phyloP scores from a whole-genome alignment of 1,140 invertebrate genomes.

The Caenorhabditis remanei region DNA sequence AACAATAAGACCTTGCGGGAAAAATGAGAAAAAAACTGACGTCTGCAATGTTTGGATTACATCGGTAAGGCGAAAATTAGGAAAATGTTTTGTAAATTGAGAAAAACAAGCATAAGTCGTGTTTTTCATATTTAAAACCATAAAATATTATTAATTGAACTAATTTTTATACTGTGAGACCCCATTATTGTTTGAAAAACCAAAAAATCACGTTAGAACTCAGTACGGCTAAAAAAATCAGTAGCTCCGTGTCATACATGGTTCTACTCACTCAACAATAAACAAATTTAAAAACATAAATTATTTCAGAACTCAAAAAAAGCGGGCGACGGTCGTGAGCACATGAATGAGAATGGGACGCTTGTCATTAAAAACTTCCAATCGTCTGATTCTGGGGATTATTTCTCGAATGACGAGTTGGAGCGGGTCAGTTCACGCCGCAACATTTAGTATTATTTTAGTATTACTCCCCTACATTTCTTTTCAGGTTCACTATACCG shows the following conservation, averaged over 20 bases:
- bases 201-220: no score
- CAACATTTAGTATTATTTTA: not conserved
- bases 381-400: constrained; percentile 36
- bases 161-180: no score
- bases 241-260: no score
- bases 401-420: constrained; percentile 56
- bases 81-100: not conserved
- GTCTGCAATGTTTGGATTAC: constrained; percentile 5
- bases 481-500: constrained; percentile 39
- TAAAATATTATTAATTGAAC: no score
- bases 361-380: constrained; percentile 51
- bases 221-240: no score
- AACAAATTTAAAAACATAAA: not conserved
- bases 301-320: constrained; percentile 34
- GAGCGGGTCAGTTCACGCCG: not conserved
- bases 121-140: no score
- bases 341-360: constrained; percentile 38
- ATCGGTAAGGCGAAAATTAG: not conserved
- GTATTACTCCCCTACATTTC: not conserved
- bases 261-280: not conserved
- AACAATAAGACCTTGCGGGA: constrained; percentile 16
- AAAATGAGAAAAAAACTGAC: constrained; percentile 1
- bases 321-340: constrained; percentile 13
- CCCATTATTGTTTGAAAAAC: no score
- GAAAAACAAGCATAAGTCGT: not conserved